Evolutionary conservation across 1,140 invertebrate species (phyloP), one percentile per base, ranked within the genome.

Genomic region (Polyergus mexicanus): DNA sequence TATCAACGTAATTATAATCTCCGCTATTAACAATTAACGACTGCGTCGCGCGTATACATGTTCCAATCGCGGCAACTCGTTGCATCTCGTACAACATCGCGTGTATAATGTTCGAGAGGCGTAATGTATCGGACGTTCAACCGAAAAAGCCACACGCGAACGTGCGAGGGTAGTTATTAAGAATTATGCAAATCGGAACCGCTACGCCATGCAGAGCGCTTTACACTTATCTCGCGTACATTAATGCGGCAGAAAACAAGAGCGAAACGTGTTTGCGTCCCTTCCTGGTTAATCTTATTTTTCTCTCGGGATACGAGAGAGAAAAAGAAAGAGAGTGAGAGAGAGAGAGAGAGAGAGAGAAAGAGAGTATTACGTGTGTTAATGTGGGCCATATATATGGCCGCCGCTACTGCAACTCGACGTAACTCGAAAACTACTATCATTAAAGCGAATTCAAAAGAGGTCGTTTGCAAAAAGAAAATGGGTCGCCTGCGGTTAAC

Each of bases 161-260:
- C 56, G 16, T 60, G 38, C 65, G 51, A 87, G 22, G 32, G 35
- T 58, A 77, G 65, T 76, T 62, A 68, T 68, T 76, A 78, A 71
- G 47, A 75, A 62, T 76, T 88, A 85, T 84, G 76, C 54, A 86
- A 83, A 89, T 66, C 84, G 41, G 60, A 28, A 65, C 54, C 44
- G 19, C 38, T 19, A 28, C 25, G 56, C 25, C 38, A 22, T 6
- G 44, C 10, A 8, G 66, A 87, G 10, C 60, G 32, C 60, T 76
- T 51, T 51, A 22, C 71, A 66, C 38, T 63, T 87, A 54, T 74
- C 65, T 69, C 77, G 68, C 56, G 60, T 83, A 38, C 54, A 74
- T 62, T 80, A 83, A 83, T 83, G 54, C 28, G 68, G 38, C 68
- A 47, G 68, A 83, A 58, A 83, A 74, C 78, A 83, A 83, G 66